A percentile compares a stretch with the other conserved stretches of the same genome.
Conservation (phyloP, 2,888 invertebrate species). For the Tetanocera ferruginea region DNA sequence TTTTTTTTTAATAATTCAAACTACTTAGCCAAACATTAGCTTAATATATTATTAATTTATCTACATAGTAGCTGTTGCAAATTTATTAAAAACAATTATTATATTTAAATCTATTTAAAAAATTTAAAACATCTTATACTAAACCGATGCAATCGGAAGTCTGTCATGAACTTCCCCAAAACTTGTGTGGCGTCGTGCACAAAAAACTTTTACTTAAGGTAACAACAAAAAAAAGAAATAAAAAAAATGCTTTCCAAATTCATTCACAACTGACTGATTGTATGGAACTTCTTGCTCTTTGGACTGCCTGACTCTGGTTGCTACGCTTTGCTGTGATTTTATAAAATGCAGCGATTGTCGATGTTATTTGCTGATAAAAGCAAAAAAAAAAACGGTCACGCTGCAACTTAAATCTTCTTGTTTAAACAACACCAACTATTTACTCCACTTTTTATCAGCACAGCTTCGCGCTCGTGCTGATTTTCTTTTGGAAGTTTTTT, state of each 20-base stretch:
- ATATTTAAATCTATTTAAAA: too few relatives aligned
- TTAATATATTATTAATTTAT: too few relatives aligned
- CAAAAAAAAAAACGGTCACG: background rate
- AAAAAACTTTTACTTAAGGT: too few relatives aligned
- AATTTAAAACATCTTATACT: too few relatives aligned
- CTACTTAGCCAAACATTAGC: too few relatives aligned
- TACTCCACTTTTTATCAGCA: background rate
- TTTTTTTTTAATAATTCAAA: too few relatives aligned
- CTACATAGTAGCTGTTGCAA: too few relatives aligned
- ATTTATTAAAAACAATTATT: too few relatives aligned
- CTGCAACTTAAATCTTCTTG: background rate
- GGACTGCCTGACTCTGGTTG: background rate
- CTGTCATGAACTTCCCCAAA: too few relatives aligned
- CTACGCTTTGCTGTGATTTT: background rate
- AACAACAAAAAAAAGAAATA: too few relatives aligned
- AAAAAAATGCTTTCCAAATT: conserved; percentile 12
- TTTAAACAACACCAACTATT: conserved; percentile 1
- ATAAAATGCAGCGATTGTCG: background rate
- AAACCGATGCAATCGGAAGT: too few relatives aligned
- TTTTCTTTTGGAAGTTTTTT: background rate
- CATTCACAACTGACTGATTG: conserved; percentile 8
- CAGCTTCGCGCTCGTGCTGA: background rate
- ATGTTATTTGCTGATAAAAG: background rate
- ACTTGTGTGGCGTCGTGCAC: too few relatives aligned
- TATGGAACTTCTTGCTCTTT: background rate